Percentiles rank a stretch among this genome's conserved stretches.
Evolutionary conservation across 2,797 vertebrate species (phyloP).

Genomic region (Epinephelus coioides): DNA sequence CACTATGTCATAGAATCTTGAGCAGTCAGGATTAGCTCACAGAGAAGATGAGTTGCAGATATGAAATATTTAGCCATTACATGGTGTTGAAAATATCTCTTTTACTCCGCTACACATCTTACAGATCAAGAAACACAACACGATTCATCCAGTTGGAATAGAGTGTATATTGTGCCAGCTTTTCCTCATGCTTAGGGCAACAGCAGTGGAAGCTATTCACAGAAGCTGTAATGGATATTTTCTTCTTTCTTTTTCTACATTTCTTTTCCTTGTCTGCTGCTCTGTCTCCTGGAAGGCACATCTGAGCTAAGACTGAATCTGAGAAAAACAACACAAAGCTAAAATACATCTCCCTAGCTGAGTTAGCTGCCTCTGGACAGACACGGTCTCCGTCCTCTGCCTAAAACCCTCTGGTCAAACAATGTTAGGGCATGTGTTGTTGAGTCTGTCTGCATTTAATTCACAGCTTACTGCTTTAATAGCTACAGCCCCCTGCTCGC

Average conservation of each 20-base stretch:
- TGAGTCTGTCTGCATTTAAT: slow-evolving; percentile 75
- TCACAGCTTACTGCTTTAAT: slow-evolving; percentile 80
- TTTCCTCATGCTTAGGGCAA: slow-evolving; percentile 34
- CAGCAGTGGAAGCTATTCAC: slow-evolving; percentile 33
- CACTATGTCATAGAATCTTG: slow-evolving; percentile 30
- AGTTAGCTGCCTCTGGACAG: slow-evolving; percentile 56
- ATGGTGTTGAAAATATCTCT: slow-evolving; percentile 44
- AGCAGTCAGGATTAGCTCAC: slow-evolving; percentile 41
- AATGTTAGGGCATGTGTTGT: slow-evolving; percentile 61
- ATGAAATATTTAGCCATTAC: slow-evolving; percentile 61
- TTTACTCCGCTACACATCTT: slow-evolving; percentile 37
- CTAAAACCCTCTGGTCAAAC: slow-evolving; percentile 63
- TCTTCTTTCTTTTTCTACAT: slow-evolving; percentile 29
- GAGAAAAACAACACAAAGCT: slow-evolving; percentile 56
- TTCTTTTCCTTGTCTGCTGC: slow-evolving; percentile 29
- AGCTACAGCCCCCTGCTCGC: slow-evolving; percentile 55
- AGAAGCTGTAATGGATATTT: slow-evolving; percentile 51
- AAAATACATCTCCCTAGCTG: slow-evolving; percentile 40
- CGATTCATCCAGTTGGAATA: slow-evolving; percentile 34
- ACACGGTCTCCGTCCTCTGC: slow-evolving; percentile 51
- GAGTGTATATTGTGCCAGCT: background rate
- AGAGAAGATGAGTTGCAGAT: slow-evolving; percentile 48
- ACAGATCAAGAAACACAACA: slow-evolving; percentile 40
- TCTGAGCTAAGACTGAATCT: slow-evolving; percentile 26
- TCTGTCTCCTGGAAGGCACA: slow-evolving; percentile 50